phyloP scores from a whole-genome alignment of 2,797 vertebrate species.

The Psittacula echo region DNA sequence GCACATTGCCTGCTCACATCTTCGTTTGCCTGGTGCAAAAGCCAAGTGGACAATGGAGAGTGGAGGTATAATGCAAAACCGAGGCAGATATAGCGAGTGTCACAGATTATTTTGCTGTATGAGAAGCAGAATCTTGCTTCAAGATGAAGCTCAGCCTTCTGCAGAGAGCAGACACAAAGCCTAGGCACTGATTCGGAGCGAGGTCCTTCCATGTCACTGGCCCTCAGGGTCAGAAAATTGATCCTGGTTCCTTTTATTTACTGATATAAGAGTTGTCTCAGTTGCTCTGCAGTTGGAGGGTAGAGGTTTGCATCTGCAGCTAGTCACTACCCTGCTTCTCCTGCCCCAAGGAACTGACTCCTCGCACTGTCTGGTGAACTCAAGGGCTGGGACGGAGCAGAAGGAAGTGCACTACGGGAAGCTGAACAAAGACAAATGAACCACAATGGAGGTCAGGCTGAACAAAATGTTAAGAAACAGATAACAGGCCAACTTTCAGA shows the following conservation, averaged over 20 bases:
- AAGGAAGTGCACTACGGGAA: background rate
- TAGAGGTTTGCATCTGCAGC: background rate
- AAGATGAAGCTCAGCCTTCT: background rate
- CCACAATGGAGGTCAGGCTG: background rate
- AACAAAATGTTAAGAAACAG: background rate
- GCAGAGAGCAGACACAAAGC: background rate
- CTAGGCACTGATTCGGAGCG: background rate
- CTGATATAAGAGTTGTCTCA: background rate
- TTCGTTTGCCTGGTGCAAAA: background rate
- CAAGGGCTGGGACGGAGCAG: background rate
- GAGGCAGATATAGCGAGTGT: rapidly evolving
- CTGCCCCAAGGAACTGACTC: background rate
- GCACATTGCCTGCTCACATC: background rate
- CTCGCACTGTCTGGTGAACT: background rate
- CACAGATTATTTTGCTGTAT: background rate
- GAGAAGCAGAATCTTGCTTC: background rate
- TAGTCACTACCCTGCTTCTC: background rate
- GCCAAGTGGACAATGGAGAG: rapidly evolving
- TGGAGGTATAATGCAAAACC: background rate
- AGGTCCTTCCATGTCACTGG: background rate
- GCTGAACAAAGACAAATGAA: background rate
- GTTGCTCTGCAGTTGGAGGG: background rate
- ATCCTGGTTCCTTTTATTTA: background rate
- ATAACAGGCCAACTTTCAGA: background rate
- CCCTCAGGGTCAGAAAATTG: background rate